Base-by-base conservation (phyloP, 2,797 vertebrate genomes). In the Danio tinwini region DNA sequence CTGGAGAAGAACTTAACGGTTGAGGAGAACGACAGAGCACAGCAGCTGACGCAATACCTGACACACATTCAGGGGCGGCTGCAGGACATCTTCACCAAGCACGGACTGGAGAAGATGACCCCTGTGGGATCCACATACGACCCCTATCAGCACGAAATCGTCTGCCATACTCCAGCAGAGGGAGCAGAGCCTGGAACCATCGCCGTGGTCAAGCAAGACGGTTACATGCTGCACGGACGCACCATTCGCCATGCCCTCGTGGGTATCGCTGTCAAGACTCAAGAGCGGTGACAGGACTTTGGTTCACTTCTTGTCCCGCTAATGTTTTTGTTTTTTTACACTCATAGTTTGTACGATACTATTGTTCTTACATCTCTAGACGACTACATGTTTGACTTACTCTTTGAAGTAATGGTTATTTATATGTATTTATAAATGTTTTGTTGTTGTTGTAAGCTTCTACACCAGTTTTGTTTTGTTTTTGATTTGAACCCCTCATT, bases 151-250 rank as follows among this genome's bases (percentile, higher is more conserved):
- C 95, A 96, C 49, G 93, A 96, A 90, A 92, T 96, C 53, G 88
- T 95, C 61, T 94, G 93, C 83, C 95, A 95, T 2, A 92, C 94
- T 19, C 93, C 94, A 0, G 93, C 93, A 0, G 92, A 92, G 65
- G 94, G 92, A 13, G 74, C 91, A 17, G 90, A 92, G 85, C 93
- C 94, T 0, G 94, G 95, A 87, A 94, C 91, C 0, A 85, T 96
- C 81, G 93, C 94, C 0, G 83, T 93, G 65, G 93, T 96, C 9
- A 92, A 90, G 39, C 92, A 94, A 83, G 93, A 96, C 55, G 95
- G 95, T 68, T 96, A 96, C 84, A 95, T 92, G 83, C 93, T 96
- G 19, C 95, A 95, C 0, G 95, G 95, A 19, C 94, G 95, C 72
- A 96, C 94, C 45, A 93, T 96, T 83, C 91, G 95, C 65, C 94